Base-by-base conservation (phyloP, 2,797 vertebrate genomes). In the Sebastolobus altivelis region DNA sequence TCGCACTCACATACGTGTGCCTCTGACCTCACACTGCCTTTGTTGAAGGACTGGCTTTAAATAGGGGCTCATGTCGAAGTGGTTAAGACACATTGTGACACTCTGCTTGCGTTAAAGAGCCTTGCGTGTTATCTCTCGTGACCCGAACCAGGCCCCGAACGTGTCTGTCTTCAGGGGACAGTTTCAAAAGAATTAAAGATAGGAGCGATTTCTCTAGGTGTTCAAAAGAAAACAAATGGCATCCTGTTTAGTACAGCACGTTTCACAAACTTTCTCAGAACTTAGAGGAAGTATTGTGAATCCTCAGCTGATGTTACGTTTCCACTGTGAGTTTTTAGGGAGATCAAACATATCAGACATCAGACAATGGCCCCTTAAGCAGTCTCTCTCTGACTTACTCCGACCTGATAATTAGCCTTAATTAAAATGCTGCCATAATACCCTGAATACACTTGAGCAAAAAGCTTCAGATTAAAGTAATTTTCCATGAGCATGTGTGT, bases 1-100 rank as follows among this genome's bases (percentile, higher is more conserved):
- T 87, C 83, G 56, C 87, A 86, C 82, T 80, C 79, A 76, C 79
- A 81, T 78, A 79, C 20, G 40, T 72, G 69, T 66, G 38, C 55
- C 58, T 81, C 74, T 91, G 87, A 93, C 88, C 87, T 90, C 79
- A 79, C 56, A 80, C 77, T 72, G 85, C 81, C 82, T 87, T 81
- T 63, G 79, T 69, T 90, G 67, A 88, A 91, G 81, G 76, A 69
- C 81, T 80, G 68, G 81, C 83, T 90, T 89, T 88, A 80, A 84
- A 91, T 89, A 80, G 82, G 84, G 65, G 40, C 75, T 75, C 82
- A 75, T 65, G 82, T 83, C 38, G 5, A 88, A 87, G 89, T 83
- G 86, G 83, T 82, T 79, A 63, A 73, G 83, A 88, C 74, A 86
- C 82, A 88, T n/a, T 75, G 80, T 81, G 86, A 86, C 85, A 87